A percentile compares a stretch with the other conserved stretches of the same genome.
Evolutionary conservation across 1,140 invertebrate genomes (phyloP).

Genomic region (Pachypeltis micranthus): DNA sequence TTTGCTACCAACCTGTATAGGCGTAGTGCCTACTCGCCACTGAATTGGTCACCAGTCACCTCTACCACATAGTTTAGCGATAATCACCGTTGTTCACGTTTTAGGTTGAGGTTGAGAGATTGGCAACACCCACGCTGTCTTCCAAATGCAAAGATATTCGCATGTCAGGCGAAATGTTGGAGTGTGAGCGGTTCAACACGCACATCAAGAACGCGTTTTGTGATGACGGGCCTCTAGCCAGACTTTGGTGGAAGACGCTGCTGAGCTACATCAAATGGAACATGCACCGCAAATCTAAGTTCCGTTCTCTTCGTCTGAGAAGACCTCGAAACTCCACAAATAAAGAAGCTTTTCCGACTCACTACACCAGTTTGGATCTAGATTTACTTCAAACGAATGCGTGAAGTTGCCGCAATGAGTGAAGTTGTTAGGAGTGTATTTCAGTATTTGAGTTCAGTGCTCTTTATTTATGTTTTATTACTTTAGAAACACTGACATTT

Average conservation of each 20-base stretch:
- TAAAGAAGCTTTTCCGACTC: neutral
- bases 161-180: neutral
- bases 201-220: neutral
- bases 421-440: too few relatives aligned
- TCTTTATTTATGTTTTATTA: too few relatives aligned
- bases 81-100: too few relatives aligned
- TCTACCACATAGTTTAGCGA: neutral
- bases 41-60: too few relatives aligned
- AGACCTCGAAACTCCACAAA: neutral
- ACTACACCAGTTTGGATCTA: neutral
- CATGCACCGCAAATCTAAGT: slow-evolving; percentile 1
- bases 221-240: neutral
- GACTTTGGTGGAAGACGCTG: slow-evolving; percentile 8
- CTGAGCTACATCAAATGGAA: neutral
- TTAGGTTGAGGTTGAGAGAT: slow-evolving; percentile 36
- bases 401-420: too few relatives aligned
- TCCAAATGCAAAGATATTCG: slow-evolving; percentile 30
- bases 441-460: too few relatives aligned
- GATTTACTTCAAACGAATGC: too few relatives aligned
- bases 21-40: too few relatives aligned
- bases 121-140: slow-evolving; percentile 40
- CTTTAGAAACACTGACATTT: too few relatives aligned
- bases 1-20: too few relatives aligned
- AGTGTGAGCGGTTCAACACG: neutral
- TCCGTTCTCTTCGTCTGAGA: neutral